Base-by-base conservation (phyloP, 64 coral and sea anemone species). In the Actinia tenebrosa region DNA sequence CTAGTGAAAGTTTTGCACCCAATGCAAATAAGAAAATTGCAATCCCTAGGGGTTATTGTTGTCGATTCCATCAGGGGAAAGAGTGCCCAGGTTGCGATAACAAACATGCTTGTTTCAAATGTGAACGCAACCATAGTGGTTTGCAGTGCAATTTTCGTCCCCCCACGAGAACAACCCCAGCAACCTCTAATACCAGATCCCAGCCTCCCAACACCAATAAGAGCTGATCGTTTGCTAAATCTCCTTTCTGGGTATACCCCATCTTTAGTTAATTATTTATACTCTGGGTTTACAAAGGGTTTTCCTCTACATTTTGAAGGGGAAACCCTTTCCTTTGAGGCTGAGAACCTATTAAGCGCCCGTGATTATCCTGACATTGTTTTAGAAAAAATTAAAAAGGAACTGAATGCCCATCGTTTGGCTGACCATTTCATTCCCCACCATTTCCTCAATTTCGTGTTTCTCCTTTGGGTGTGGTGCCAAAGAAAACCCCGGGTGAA, bases 381-480 rank as follows among this genome's bases (percentile, higher is more conserved):
- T 16, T 64, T 14, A 13, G 68, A 30, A 20, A 86, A 86, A 86
- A 68, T 86, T 86, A 14, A 45, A 86, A 86, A 66, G 27, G 60
- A 66, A 69, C 8, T 23, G n/a, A 9, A 8, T n/a, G 10, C 3
- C n/a, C 19, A 66, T 61, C 60, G 60, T 19, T 61, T 61, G 15
- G 60, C 60, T 3, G 63, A 20, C 19, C 63, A 5, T 25, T 66
- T 66, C 63, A 66, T 66, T 66, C 63, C 9, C 63, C 63, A 5
- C 63, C 86, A 16, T 92, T 92, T 85, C 30, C 19, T 4, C 0
- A 23, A 19, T 45, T 89, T 92, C 56, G 85, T 17, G 50, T 82
- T 56, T 92, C 85, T 22, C 91, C 82, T 14, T 20, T 85, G 22
- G 91, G 91, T 56, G 53, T 85, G 53, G 80, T 88, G 27, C 91